phyloP scores from a whole-genome alignment of 2,888 invertebrate genomes.

The Aleiodes alternator region DNA sequence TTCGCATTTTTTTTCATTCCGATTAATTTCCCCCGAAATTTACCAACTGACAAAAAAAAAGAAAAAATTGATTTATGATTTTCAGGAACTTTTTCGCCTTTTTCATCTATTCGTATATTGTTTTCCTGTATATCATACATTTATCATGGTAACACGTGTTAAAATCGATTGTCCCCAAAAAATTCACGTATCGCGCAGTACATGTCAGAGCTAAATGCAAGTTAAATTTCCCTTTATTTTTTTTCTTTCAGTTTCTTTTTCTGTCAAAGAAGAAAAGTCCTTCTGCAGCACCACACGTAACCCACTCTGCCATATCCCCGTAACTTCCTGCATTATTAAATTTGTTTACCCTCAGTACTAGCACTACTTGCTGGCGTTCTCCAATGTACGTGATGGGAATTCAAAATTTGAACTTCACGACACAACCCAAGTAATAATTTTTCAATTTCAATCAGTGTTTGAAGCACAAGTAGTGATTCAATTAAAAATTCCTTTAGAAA shows the following conservation, averaged over 20 bases:
- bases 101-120: not conserved
- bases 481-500: not conserved
- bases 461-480: not conserved
- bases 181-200: slow-evolving; percentile 1
- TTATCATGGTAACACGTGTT: slow-evolving; percentile 20
- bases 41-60: not conserved
- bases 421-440: not conserved
- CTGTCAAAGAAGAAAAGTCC: not conserved
- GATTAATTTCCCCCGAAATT: not conserved
- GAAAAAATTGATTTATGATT: not conserved
- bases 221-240: too few relatives aligned
- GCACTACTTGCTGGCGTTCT: not conserved
- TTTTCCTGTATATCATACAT: slow-evolving; percentile 2
- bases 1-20: too few relatives aligned
- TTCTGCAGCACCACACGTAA: slow-evolving; percentile 8
- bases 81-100: not conserved
- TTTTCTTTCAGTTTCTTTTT: too few relatives aligned
- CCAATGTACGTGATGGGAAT: slow-evolving; percentile 13
- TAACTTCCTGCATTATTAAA: slow-evolving; percentile 30
- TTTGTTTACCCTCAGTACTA: slow-evolving; percentile 18
- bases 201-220: slow-evolving; percentile 3
- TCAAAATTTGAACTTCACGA: not conserved
- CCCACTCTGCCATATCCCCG: slow-evolving; percentile 2
- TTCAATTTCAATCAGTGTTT: slow-evolving; percentile 1
- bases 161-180: not conserved